Base-by-base conservation (phyloP, 1,140 invertebrate species). In the Ceratina calcarata region DNA sequence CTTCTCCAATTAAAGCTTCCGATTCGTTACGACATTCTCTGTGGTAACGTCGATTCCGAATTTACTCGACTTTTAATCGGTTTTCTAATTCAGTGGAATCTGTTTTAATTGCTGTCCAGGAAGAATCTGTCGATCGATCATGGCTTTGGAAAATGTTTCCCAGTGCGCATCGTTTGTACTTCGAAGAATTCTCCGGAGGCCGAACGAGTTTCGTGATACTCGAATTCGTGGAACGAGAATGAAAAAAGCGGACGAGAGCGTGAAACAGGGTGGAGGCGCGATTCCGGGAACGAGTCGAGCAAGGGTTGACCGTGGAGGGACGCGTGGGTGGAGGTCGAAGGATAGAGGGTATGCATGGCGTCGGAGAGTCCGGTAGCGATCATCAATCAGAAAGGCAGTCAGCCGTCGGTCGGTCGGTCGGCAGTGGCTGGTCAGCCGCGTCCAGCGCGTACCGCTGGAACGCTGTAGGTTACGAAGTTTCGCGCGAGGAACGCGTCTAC, bases 351-450 rank as follows among this genome's bases (percentile, higher is more conserved):
- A 88, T 88, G 87, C 86, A 88, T 90, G 90, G 90, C 91, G 90
- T 90, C 90, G 84, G 87, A 88, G 91, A 91, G 90, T 92, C 90
- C 91, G 85, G 90, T 92, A 91, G 91, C 87, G 89, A 91, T 92
- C 91, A 91, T 92, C 91, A 91, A 91, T 91, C 91, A 92, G 90
- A 86, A 91, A 91, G 86, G 90, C 90, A 91, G 91, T 90, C 91
- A 91, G 89, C 91, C 91, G 90, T 91, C 90, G 88, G 90, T 91
- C 89, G 89, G 89, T 88, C 84, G 89, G 90, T 84, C 86, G 88
- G 37, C 37, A 45, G 37, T 45, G 37, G 87, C 89, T 86, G 87
- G 86, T 86, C 86, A 85, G 89, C 84, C 83, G 82, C 84, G 80
- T 86, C 82, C 85, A 87, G 75, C 80, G 82, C 80, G 85, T 57